phyloP scores from a whole-genome alignment of 1,140 invertebrate genomes.

The Lerema accius region DNA sequence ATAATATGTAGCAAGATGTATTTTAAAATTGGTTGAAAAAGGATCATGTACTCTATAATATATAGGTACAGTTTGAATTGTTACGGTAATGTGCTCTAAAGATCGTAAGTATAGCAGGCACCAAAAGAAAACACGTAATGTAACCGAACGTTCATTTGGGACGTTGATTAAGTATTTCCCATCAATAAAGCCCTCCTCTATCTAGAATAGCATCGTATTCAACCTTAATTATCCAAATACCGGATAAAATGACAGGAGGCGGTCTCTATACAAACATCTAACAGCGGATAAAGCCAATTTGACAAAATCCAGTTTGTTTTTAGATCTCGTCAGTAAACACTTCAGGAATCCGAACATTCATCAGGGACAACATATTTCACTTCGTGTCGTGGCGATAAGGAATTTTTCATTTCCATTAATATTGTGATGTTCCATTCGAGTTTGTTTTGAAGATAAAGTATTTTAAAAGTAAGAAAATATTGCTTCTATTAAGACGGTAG shows the following conservation, averaged over 20 bases:
- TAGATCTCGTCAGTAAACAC: slow-evolving; percentile 64
- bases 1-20: slow-evolving; percentile 11
- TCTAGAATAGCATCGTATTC: slow-evolving; percentile 58
- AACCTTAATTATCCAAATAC: slow-evolving; percentile 67
- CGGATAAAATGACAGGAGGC: slow-evolving; percentile 56
- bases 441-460: slow-evolving; percentile 45
- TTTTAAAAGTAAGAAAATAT: slow-evolving; percentile 69
- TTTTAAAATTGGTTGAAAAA: slow-evolving; percentile 2
- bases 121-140: background rate
- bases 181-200: slow-evolving; percentile 65
- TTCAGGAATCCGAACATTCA: slow-evolving; percentile 65
- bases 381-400: slow-evolving; percentile 59
- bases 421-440: slow-evolving; percentile 39
- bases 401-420: slow-evolving; percentile 69
- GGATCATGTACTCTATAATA: background rate
- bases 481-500: slow-evolving; percentile 34
- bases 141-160: slow-evolving; percentile 42
- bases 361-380: slow-evolving; percentile 65
- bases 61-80: no score
- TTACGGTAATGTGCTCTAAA: no score
- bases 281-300: slow-evolving; percentile 53
- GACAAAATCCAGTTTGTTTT: slow-evolving; percentile 67
- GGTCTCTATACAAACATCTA: slow-evolving; percentile 53
- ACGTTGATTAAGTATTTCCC: slow-evolving; percentile 69
- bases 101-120: slow-evolving; percentile 9